These are phyloP conservation scores for Numenius phaeopus DNA, from an alignment of 2,797 vertebrate species.

Conservation along the genomic window DNA sequence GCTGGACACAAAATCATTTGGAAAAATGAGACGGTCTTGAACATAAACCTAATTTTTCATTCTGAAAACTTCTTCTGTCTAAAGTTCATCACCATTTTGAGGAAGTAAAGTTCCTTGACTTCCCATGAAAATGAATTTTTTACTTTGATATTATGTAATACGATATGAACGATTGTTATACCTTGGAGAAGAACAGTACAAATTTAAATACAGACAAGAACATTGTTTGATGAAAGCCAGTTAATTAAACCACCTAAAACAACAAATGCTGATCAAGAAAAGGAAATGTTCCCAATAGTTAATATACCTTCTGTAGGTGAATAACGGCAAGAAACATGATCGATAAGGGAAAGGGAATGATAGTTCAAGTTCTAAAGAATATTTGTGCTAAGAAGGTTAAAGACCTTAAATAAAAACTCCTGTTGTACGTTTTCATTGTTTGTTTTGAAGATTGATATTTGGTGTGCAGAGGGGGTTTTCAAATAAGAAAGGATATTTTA, in stretches of 20 bases:
- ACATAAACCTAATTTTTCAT: not conserved
- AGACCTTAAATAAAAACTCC: not conserved
- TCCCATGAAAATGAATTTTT: not conserved
- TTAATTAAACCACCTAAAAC: not conserved
- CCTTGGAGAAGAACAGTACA: not conserved
- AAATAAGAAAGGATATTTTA: not conserved
- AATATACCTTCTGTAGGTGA: not conserved
- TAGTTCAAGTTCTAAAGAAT: not conserved
- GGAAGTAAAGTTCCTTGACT: not conserved
- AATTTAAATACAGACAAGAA: not conserved
- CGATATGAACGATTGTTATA: not conserved
- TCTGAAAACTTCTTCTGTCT: not conserved
- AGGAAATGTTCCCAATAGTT: not conserved
- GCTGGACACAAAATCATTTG: not conserved
- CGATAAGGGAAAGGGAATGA: not conserved
- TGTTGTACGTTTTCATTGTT: not conserved
- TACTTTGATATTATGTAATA: not conserved
- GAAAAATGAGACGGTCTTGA: not conserved
- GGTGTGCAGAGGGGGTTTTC: not conserved
- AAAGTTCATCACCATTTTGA: not conserved
- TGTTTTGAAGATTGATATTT: not conserved
- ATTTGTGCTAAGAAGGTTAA: not conserved
- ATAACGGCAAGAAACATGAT: not conserved
- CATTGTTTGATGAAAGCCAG: not conserved
- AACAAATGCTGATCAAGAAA: not conserved